phyloP scores from a whole-genome alignment of 2,113 vertebrate genomes.

The Fulica atra region DNA sequence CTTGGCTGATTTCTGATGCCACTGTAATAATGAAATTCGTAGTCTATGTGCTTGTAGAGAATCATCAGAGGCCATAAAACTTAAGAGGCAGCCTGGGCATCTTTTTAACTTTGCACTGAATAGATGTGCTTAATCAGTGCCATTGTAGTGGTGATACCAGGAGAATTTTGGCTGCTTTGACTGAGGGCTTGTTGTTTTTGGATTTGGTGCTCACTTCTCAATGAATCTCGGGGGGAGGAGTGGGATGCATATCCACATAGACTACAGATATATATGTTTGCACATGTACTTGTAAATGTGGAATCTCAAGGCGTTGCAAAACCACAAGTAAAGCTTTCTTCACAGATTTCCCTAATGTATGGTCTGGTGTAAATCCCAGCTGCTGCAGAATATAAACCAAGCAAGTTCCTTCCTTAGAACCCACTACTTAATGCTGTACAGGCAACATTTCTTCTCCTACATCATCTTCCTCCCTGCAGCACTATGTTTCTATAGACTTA shows the following conservation, averaged over 20 bases:
- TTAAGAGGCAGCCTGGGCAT: background rate
- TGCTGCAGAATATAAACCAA: background rate
- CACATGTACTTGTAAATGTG: background rate
- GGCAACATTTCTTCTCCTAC: background rate
- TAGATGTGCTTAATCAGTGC: background rate
- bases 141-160: background rate
- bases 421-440: background rate
- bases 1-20: background rate
- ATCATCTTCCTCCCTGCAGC: background rate
- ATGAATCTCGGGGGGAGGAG: background rate
- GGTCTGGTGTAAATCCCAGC: conserved; percentile 1
- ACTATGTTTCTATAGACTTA: background rate
- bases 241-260: background rate
- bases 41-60: background rate
- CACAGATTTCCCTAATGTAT: background rate
- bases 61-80: background rate
- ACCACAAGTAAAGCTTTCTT: background rate
- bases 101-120: background rate
- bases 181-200: background rate
- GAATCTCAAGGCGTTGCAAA: background rate
- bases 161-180: background rate
- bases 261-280: background rate
- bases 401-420: background rate
- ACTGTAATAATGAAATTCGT: background rate
- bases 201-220: background rate